Evolutionary conservation across 1,140 invertebrate genomes (phyloP), one percentile per base, ranked within the genome.

Genomic region (Apocrypta bakeri): DNA sequence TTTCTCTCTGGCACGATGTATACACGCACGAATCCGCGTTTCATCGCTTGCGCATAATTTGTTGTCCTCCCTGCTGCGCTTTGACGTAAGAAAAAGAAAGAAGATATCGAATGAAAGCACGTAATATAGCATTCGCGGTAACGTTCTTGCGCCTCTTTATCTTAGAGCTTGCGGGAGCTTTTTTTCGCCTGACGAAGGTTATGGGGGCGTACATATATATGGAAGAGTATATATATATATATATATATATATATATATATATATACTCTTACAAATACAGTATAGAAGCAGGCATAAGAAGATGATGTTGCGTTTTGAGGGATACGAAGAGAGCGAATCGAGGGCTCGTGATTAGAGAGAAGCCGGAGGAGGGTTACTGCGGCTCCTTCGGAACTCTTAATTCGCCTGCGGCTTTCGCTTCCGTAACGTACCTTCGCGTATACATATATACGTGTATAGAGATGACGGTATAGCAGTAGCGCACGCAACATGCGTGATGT

Each of bases 331-430:
- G 42, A 81, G 73, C 76, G 63, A 83, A 61, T 81, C 81, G 74
- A 37, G 72, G 82, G 80, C 61, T 79, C 78, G 79, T 87, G 86
- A 87, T 87, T 86, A 85, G 83, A 78, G 79, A 68, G 56, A 29
- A 48, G 40, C 21, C 0, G 21, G 48, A 56, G 48, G 48, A 56
- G 48, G 48, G 48, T 21, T 24, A 2, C 0, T 64, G 79, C 82
- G 85, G 86, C 75, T 79, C 82, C 84, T 88, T 88, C 84, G 81
- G 84, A 87, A 87, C 84, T 87, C 87, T 87, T 87, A 86, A 87
- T 86, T 87, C 84, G 87, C 85, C 85, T 73, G 85, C 83, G 86
- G 87, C 85, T 85, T 56, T 56, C n/a, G 48, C 48, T 17, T 56
- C 21, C n/a, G 48, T 56, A 56, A 56, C 48, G 17, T 56, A 21